phyloP scores from a whole-genome alignment of 2,888 invertebrate genomes.

The Stenchaetothrips biformis region DNA sequence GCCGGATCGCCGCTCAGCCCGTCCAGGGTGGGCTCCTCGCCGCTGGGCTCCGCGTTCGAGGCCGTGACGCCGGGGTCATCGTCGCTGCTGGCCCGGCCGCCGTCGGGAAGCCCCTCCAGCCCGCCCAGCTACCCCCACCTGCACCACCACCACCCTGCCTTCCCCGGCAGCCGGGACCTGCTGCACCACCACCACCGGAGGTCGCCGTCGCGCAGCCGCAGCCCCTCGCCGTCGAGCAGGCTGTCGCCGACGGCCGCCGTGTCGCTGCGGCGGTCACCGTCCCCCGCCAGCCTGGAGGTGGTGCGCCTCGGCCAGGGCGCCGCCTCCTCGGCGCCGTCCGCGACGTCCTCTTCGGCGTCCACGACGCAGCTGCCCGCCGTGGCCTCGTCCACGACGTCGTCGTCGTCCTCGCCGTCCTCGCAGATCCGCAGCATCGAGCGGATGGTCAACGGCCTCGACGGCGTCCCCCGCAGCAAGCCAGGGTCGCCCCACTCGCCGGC shows the following conservation, averaged over 20 bases:
- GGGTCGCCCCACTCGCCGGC: constrained; percentile 13
- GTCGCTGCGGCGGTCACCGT: constrained; percentile 9
- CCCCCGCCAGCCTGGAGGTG: constrained; percentile 37
- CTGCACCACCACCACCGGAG: constrained; percentile 34
- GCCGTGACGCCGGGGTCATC: constrained; percentile 74
- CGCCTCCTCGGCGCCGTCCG: no score
- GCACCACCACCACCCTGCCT: constrained; percentile 31
- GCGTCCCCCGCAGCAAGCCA: constrained; percentile 50
- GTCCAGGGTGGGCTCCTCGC: constrained; percentile 51
- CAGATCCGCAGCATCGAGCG: constrained; percentile 95
- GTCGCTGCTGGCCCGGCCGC: constrained; percentile 41
- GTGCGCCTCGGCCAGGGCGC: constrained; percentile 47
- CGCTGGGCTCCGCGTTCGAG: constrained; percentile 77
- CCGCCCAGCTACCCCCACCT: constrained; percentile 25
- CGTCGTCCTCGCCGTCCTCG: constrained; percentile 55
- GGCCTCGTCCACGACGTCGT: constrained; percentile 44
- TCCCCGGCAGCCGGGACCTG: constrained; percentile 32
- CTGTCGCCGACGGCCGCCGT: constrained; percentile 45
- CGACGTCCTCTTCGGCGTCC: constrained; percentile 54
- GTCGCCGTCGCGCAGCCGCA: constrained; percentile 50
- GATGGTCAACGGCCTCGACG: constrained; percentile 94
- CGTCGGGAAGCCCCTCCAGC: constrained; percentile 36
- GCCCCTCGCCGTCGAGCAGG: constrained; percentile 55
- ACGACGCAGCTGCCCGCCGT: constrained; percentile 53
- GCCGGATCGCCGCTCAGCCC: constrained; percentile 27